Evolutionary conservation across 2,797 vertebrate genomes (phyloP), one percentile per base, ranked within the genome.

Genomic region (Ara ararauna): DNA sequence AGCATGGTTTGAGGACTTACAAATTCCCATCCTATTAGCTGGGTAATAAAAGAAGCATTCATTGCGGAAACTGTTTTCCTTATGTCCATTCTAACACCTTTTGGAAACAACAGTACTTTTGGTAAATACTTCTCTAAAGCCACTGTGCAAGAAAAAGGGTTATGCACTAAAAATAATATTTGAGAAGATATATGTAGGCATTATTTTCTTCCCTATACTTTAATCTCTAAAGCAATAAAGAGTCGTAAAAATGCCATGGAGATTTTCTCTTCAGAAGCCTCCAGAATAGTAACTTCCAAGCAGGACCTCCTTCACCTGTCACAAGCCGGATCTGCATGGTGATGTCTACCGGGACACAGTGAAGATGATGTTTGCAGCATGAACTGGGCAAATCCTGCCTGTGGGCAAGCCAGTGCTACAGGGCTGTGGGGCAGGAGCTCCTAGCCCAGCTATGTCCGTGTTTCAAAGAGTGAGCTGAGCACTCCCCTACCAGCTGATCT

Each of bases 271-370:
- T 83, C 24, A 64, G 48, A 74, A 16, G 17, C 4, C 4, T 7
- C 22, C 22, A 65, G 48, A 70, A 60, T 13, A 16, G 2, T 8
- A 72, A 23, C 32, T 70, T 86, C n/a, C 20, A 47, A 16, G 44
- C 64, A 44, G 67, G 34, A 36, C 34, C 13, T 62, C 30, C 38
- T 67, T 64, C 18, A 6, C 13, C 13, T 22, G 5, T 61, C 38
- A 26, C 22, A 16, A 8, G 27, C 34, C 13, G 27, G 20, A 11
- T 40, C n/a, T 7, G 5, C 32, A 27, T 9, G 10, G 34, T 72
- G 45, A 5, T 2, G 4, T 21, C 29, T 8, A 2, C 34, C 24
- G 21, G 32, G 48, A 27, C 0, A 1, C 1, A 13, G 26, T 22
- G 53, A 53, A 30, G 66, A 13, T 30, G 56, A 0, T 5, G 27